These are phyloP conservation scores for Pygmarrhopalites habei DNA, from an alignment of 1,140 invertebrate genomes.

Conservation along the genomic window DNA sequence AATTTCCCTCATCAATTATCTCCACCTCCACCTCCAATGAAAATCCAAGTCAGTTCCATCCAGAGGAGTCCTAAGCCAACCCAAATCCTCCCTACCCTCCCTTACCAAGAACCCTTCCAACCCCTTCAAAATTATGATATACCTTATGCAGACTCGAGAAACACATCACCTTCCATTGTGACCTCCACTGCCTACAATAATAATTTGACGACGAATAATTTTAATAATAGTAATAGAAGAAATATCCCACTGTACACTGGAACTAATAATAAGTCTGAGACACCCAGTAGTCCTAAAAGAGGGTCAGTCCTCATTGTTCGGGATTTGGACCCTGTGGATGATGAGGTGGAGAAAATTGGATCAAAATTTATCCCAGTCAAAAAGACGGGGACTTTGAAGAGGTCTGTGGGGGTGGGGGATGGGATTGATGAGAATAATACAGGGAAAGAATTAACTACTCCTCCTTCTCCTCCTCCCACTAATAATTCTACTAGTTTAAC, in stretches of 20 bases:
- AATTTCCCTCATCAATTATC: background rate
- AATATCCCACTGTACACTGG: conserved; percentile 1
- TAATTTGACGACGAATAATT: conserved; percentile 20
- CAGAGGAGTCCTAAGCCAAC: conserved; percentile 21
- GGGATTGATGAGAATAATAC: conserved; percentile 6
- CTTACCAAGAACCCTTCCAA: conserved; percentile 29
- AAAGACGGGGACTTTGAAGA: conserved; percentile 33
- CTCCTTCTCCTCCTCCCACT: background rate
- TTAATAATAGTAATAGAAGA: conserved; percentile 8
- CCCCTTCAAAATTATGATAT: conserved; percentile 27
- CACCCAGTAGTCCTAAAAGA: conserved; percentile 7
- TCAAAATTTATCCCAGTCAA: conserved; percentile 32
- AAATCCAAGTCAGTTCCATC: conserved; percentile 24
- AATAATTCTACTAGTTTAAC: background rate
- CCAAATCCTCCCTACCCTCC: conserved; percentile 23
- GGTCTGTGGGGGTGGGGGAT: conserved; percentile 32
- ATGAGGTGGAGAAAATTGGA: conserved; percentile 21
- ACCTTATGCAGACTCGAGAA: conserved; percentile 35
- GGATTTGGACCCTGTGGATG: conserved; percentile 31
- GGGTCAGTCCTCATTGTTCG: conserved; percentile 31
- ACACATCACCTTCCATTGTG: conserved; percentile 31
- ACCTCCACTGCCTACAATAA: conserved; percentile 19
- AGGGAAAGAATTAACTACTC: background rate
- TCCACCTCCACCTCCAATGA: background rate
- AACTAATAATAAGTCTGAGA: background rate